Base-by-base conservation (phyloP, 2,113 vertebrate genomes). In the Pelmatolapia mariae region DNA sequence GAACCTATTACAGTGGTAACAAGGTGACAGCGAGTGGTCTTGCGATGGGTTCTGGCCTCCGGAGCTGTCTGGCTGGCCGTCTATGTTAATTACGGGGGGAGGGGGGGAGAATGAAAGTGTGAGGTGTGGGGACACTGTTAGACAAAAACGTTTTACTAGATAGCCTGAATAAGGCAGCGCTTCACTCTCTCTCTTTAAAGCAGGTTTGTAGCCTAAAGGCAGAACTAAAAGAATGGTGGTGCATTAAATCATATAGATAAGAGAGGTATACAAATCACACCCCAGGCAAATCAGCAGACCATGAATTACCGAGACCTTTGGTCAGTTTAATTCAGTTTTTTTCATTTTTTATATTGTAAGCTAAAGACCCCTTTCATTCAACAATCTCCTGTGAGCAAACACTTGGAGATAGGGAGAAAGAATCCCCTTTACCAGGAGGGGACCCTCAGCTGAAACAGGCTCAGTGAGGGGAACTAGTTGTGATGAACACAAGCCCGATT, bases 11-110 rank as follows among this genome's bases (percentile, higher is more conserved):
- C 31, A 61, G 61, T 83, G 89, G 90, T 93, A 92, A 94, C 92
- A 94, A 95, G 91, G 93, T 93, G 94, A 95, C 94, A 94, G 91
- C 19, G 76, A 91, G 85, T 84, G 88, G 90, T 88, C 88, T 63
- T 85, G 86, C 88, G 26, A 31, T 59, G 36, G 89, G 88, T 86
- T 90, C 76, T 89, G 86, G 90, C 94, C 90, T 86, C 86, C 36
- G 47, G 90, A 94, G 91, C 87, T 92, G 90, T 95, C 94, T 91
- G 79, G 83, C 87, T 89, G 87, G 83, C 89, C 80, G 89, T 95
- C 91, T 85, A 40, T 92, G 92, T 93, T 96, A 93, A 96, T 96
- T 95, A 95, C 89, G 54, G 26, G 86, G 81, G 57, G n/a, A n/a
- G 54, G 26, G 86, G 33, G 61, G 40, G 10, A 68, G 57, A 83